These are phyloP conservation scores for Noctua janthe DNA, from an alignment of 2,888 invertebrate genomes.

Conservation along the genomic window DNA sequence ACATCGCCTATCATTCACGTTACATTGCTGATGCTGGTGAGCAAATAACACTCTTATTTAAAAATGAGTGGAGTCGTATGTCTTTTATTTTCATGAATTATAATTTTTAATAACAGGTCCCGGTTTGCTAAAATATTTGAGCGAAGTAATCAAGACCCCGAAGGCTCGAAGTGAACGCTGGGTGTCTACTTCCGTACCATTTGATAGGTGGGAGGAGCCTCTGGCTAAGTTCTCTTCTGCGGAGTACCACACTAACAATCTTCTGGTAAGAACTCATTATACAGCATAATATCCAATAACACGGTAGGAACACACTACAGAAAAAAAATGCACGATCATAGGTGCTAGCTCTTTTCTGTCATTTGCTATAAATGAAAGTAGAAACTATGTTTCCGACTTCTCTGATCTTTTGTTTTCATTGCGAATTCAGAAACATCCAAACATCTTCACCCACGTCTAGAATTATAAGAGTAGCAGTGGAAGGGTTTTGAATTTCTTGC, in stretches of 20 bases:
- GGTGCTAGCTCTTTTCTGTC: too few species aligned
- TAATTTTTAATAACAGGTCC: constrained; percentile 70
- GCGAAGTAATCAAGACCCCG: constrained; percentile 91
- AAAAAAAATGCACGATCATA: too few species aligned
- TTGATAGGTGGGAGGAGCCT: constrained; percentile 69
- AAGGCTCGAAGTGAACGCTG: constrained; percentile 93
- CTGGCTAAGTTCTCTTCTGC: constrained; percentile 56
- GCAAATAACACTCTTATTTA: not conserved
- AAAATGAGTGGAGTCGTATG: constrained; percentile 67
- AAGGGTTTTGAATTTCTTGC: not conserved
- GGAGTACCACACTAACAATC: constrained; percentile 61
- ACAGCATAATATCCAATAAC: too few species aligned
- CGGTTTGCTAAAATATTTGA: constrained; percentile 89
- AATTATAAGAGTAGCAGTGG: not conserved
- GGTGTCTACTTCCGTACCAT: constrained; percentile 95
- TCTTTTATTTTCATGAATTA: not conserved
- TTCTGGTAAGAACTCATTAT: constrained; percentile 48
- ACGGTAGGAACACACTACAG: too few species aligned
- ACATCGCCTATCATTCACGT: constrained; percentile 97
- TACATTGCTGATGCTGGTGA: constrained; percentile 92
- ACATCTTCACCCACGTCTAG: too few species aligned
- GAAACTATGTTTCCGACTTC: too few species aligned
- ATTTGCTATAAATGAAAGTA: too few species aligned
- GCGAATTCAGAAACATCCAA: too few species aligned
- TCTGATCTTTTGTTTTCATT: too few species aligned